These are phyloP conservation scores for Urocyon cinereoargenteus DNA, from an alignment of 2,797 vertebrate genomes.

Conservation along the genomic window DNA sequence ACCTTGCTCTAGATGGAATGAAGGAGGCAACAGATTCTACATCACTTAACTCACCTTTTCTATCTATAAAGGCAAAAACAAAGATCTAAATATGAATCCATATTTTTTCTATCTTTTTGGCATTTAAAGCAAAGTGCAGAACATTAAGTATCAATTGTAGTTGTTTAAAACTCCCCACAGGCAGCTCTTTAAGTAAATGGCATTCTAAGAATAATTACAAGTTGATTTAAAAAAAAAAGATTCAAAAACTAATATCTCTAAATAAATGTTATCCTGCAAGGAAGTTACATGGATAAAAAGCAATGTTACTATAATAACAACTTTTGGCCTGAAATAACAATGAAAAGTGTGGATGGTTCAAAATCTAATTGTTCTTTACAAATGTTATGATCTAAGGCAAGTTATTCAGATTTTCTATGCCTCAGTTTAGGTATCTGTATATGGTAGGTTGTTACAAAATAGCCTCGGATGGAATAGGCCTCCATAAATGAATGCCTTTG, in stretches of 20 bases:
- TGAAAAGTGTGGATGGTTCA: background rate
- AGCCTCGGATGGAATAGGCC: background rate
- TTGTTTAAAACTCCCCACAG: conserved; percentile 21
- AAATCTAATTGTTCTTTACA: conserved; percentile 13
- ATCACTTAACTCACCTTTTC: conserved; percentile 30
- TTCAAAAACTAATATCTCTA: background rate
- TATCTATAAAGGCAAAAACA: conserved; percentile 60
- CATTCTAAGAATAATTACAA: conserved; percentile 36
- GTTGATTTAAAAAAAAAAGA: conserved; percentile 35
- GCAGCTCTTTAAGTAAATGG: conserved; percentile 23
- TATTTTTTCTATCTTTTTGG: background rate
- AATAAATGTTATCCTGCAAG: conserved; percentile 29
- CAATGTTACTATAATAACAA: background rate
- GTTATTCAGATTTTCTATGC: background rate
- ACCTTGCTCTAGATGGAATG: conserved; percentile 50
- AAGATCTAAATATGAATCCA: background rate
- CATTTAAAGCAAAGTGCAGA: conserved; percentile 23
- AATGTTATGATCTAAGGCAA: background rate
- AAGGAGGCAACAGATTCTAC: conserved; percentile 63
- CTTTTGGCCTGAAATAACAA: background rate
- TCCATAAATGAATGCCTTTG: background rate
- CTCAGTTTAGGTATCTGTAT: background rate
- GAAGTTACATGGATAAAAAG: background rate
- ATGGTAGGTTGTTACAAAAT: background rate
- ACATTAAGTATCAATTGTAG: background rate